Evolutionary conservation across 2,797 vertebrate species (phyloP), one percentile per base, ranked within the genome.

Genomic region (Melanotaenia pygmaea): DNA sequence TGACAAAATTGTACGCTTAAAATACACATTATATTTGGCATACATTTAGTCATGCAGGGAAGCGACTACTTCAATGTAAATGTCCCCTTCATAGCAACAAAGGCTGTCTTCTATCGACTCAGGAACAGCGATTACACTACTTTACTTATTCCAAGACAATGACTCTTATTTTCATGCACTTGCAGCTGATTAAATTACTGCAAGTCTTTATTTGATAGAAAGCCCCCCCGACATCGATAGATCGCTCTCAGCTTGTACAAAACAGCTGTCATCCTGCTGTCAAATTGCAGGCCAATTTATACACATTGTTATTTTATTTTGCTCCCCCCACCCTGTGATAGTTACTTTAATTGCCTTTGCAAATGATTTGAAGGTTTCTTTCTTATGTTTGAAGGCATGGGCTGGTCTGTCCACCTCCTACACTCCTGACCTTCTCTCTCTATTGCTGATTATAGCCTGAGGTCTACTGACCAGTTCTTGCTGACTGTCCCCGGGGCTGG

Each of bases 401-500:
- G 22, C 51, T 61, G 63, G 37, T 59, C 40, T 72, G 37, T 22
- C 47, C n/a, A 22, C 69, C 54, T 76, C 72, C 69, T 70, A 66
- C 76, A 57, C 50, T 1, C n/a, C 38, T 81, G 80, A 88, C 73
- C 77, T 84, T 78, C 51, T 32, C 20, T 59, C 63, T 77, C 64
- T 77, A 50, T 10, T 37, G 63, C 64, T 58, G 64, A 66, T 64
- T 20, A 58, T 61, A 53, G 76, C 79, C 60, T 3, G 71, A 56
- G 50, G 76, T 76, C 30, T 59, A 26, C 62, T 74, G 80, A 77
- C 75, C 70, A 38, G 50, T 67, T 71, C 62, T 32, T 64, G 72
- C 64, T 24, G 59, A 45, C 34, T 58, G 65, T 51, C 26, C 71
- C 74, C 0, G 0, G 24, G 61, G 75, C 35, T 1, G 0, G 18